A percentile compares a stretch with the other conserved stretches of the same genome.
phyloP scores from a whole-genome alignment of 2,888 invertebrate genomes.

The Caenorhabditis virilis region DNA sequence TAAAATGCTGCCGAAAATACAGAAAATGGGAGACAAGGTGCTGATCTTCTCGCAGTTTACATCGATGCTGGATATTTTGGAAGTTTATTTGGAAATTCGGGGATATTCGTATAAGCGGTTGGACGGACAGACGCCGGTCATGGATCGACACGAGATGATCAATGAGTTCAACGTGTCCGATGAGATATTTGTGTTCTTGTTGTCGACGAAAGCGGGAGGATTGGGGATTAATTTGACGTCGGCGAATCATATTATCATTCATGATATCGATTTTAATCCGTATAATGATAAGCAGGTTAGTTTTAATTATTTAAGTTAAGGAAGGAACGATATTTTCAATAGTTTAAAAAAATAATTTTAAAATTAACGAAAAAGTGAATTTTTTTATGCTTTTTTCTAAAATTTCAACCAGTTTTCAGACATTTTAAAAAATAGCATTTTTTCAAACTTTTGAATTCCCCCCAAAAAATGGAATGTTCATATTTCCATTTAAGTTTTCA shows the following conservation, averaged over 20 bases:
- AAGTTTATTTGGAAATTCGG: slow-evolving; percentile 82
- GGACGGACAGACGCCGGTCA: slow-evolving; percentile 87
- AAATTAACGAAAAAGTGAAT: background rate
- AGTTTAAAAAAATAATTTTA: background rate
- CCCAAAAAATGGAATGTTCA: no score
- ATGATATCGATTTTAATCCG: slow-evolving; percentile 97
- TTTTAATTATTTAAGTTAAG: background rate
- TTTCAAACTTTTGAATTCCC: no score
- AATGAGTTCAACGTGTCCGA: slow-evolving; percentile 80
- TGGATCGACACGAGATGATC: slow-evolving; percentile 85
- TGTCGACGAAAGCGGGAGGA: slow-evolving; percentile 80
- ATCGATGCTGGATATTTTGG: slow-evolving; percentile 89
- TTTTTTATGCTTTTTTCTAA: no score
- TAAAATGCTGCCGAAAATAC: slow-evolving; percentile 75
- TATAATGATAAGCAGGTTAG: slow-evolving; percentile 93
- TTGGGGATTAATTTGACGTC: slow-evolving; percentile 90
- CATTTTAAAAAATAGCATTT: no score
- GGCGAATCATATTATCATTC: slow-evolving; percentile 92
- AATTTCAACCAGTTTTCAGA: no score
- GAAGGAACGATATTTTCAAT: background rate
- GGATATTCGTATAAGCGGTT: slow-evolving; percentile 80
- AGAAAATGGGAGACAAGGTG: slow-evolving; percentile 74
- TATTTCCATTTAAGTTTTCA: no score
- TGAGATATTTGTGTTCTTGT: slow-evolving; percentile 52
- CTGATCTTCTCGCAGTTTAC: slow-evolving; percentile 95